Conservation (phyloP, 1,140 invertebrate species). For the Atta texana region DNA sequence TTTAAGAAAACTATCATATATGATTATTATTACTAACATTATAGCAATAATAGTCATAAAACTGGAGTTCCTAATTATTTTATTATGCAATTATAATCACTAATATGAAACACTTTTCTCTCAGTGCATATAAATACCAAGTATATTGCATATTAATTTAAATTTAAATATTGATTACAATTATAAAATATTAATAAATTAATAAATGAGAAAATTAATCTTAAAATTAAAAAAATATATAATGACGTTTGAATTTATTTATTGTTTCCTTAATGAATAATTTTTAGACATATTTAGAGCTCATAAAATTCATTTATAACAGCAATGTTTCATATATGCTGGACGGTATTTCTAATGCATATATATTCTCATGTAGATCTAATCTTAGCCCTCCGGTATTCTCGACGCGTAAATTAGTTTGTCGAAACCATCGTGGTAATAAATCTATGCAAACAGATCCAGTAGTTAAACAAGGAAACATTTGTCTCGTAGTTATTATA, state of each 20-base stretch:
- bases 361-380: slow-evolving; percentile 9
- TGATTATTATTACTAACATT: too few relatives aligned
- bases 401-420: slow-evolving; percentile 42
- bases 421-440: slow-evolving; percentile 24
- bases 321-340: not conserved
- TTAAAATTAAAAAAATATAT: not conserved
- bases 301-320: not conserved
- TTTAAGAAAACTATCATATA: too few relatives aligned
- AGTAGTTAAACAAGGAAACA: slow-evolving; percentile 20
- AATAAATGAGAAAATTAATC: not conserved
- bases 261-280: not conserved
- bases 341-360: slow-evolving; percentile 9
- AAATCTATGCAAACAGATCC: slow-evolving; percentile 15
- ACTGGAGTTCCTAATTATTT: too few relatives aligned
- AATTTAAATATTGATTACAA: not conserved
- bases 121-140: too few relatives aligned
- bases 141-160: not conserved
- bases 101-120: too few relatives aligned
- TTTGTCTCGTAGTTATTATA: slow-evolving; percentile 11
- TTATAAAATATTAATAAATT: not conserved
- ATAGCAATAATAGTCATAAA: too few relatives aligned
- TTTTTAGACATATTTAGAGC: not conserved
- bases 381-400: slow-evolving; percentile 12
- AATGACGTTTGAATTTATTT: too few relatives aligned
- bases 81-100: too few relatives aligned